Conservation (phyloP, 2,888 invertebrate species). For the Urechis unicinctus region DNA sequence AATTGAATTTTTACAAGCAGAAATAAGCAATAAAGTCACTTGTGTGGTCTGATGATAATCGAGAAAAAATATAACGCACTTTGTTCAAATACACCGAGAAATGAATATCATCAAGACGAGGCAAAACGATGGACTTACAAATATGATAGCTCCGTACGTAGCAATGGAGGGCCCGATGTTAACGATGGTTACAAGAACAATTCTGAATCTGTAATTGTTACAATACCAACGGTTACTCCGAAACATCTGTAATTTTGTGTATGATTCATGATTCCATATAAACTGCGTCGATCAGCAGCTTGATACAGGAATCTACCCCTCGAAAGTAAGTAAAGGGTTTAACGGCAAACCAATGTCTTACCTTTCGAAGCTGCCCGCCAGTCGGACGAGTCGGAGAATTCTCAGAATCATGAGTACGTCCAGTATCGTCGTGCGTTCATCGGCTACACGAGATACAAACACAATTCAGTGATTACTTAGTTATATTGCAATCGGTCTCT, state of each 20-base stretch:
- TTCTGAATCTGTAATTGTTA: slow-evolving; percentile 41
- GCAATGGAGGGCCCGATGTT: slow-evolving; percentile 52
- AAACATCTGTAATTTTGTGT: too few species aligned
- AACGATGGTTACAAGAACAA: slow-evolving; percentile 51
- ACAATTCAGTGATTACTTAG: not conserved
- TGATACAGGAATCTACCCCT: too few species aligned
- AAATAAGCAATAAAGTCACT: slow-evolving; percentile 53
- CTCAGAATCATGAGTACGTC: slow-evolving; percentile 53
- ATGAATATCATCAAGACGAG: not conserved
- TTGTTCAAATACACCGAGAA: not conserved
- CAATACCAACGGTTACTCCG: not conserved
- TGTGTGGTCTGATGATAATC: slow-evolving; percentile 37
- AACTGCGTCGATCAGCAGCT: too few species aligned
- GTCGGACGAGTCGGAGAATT: slow-evolving; percentile 51
- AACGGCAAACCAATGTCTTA: slow-evolving; percentile 15
- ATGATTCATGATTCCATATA: too few species aligned
- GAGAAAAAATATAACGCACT: too few species aligned
- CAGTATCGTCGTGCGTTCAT: slow-evolving; percentile 27
- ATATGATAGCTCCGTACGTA: slow-evolving; percentile 52
- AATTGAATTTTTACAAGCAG: slow-evolving; percentile 53
- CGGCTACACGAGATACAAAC: slow-evolving; percentile 27
- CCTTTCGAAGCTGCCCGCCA: slow-evolving; percentile 50
- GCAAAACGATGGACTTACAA: slow-evolving; percentile 41
- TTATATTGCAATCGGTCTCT: too few species aligned
- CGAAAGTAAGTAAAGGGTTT: too few species aligned